phyloP scores from a whole-genome alignment of 2,797 vertebrate species.

The Dipus sagitta region DNA sequence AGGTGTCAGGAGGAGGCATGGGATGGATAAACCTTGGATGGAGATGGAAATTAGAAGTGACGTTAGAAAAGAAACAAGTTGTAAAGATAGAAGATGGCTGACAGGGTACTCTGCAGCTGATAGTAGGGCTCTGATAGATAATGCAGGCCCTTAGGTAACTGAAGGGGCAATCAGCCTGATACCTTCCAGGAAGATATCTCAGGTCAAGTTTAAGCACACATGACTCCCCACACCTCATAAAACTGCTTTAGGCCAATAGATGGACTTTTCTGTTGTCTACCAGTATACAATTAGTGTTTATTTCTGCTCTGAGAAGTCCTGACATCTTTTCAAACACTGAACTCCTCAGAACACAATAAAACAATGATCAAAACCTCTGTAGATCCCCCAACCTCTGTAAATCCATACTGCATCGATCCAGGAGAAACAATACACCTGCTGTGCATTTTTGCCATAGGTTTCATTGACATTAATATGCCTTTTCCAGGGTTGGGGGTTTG shows the following conservation, averaged over 20 bases:
- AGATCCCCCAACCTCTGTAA: not conserved
- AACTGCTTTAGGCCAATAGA: constrained; percentile 17
- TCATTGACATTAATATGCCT: not conserved
- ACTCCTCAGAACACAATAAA: not conserved
- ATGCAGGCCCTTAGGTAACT: not conserved
- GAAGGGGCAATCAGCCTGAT: not conserved
- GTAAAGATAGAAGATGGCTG: not conserved
- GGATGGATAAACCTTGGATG: not conserved
- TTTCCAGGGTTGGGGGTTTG: not conserved
- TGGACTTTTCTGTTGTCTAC: constrained; percentile 5
- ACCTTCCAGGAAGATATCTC: constrained; percentile 41
- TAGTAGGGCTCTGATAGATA: not conserved
- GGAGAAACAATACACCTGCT: not conserved
- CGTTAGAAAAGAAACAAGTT: not conserved
- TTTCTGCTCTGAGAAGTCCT: constrained; percentile 13
- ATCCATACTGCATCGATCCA: not conserved
- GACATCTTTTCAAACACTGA: not conserved
- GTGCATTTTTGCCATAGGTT: not conserved
- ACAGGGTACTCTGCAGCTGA: not conserved
- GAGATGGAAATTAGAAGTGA: not conserved
- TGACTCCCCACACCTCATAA: constrained; percentile 39
- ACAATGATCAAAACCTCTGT: not conserved
- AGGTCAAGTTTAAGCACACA: not conserved
- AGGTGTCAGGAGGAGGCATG: not conserved
- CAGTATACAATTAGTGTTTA: not conserved